A percentile compares a stretch with the other conserved stretches of the same genome.
phyloP scores from a whole-genome alignment of 2,797 vertebrate species.

The Darevskia mixta region DNA sequence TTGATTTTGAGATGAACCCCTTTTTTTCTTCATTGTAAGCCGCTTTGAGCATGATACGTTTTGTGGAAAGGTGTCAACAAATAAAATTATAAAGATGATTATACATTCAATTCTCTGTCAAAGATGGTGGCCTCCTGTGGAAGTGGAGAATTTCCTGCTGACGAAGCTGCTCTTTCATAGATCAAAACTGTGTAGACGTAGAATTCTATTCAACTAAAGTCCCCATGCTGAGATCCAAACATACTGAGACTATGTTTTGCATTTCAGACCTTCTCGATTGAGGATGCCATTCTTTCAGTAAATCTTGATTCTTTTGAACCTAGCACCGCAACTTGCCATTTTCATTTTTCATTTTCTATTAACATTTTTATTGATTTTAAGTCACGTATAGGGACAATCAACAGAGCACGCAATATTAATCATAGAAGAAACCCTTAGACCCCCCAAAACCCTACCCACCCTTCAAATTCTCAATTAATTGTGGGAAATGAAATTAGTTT shows the following conservation, averaged over 20 bases:
- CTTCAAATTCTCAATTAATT: background rate
- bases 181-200: too few species aligned
- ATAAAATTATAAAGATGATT: too few species aligned
- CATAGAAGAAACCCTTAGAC: background rate
- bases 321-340: background rate
- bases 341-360: slow-evolving; percentile 21
- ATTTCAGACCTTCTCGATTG: background rate
- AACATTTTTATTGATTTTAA: background rate
- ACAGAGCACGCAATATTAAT: background rate
- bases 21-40: too few species aligned
- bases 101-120: too few species aligned
- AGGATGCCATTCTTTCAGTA: background rate
- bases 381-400: background rate
- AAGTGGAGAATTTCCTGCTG: too few species aligned
- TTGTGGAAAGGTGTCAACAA: too few species aligned
- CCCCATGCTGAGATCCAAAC: background rate
- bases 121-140: too few species aligned
- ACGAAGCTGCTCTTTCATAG: too few species aligned
- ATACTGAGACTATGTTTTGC: background rate
- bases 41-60: too few species aligned
- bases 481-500: background rate
- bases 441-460: background rate
- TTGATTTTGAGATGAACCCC: too few species aligned
- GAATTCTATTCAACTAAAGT: too few species aligned
- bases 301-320: background rate